Percentiles rank a stretch among this genome's conserved stretches.
phyloP scores from a whole-genome alignment of 2,797 vertebrate species.

The Anniella stebbinsi region DNA sequence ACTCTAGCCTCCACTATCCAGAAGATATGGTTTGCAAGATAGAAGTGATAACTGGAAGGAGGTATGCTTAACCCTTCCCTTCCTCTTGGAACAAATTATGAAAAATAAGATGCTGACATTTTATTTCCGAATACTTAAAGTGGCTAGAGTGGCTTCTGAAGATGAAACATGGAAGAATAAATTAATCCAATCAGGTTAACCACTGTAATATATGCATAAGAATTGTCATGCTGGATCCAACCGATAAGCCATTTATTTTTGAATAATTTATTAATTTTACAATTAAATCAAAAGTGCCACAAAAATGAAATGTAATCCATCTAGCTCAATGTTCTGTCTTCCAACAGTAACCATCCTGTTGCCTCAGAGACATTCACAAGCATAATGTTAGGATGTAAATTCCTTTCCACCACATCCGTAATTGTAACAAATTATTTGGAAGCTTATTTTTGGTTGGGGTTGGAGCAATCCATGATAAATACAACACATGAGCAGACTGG shows the following conservation, averaged over 20 bases:
- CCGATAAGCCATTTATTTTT: conserved; percentile 35
- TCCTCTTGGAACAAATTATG: not conserved
- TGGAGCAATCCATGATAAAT: not conserved
- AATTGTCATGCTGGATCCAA: not conserved
- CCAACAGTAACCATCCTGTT: not conserved
- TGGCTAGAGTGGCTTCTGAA: not conserved
- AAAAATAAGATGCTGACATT: not conserved
- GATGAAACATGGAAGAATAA: not conserved
- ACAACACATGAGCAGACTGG: not conserved
- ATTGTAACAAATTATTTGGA: conserved; percentile 45
- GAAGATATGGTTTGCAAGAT: not conserved
- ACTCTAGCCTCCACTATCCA: not conserved
- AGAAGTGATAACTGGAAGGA: not conserved
- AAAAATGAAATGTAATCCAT: not conserved
- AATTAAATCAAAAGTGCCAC: conserved; percentile 11
- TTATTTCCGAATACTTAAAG: not conserved
- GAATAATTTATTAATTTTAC: not conserved
- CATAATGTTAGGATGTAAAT: not conserved
- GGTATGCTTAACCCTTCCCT: not conserved
- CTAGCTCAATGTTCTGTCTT: conserved; percentile 33
- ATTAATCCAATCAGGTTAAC: not conserved
- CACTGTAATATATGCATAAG: not conserved
- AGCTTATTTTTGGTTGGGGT: conserved; percentile 47
- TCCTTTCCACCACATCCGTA: not conserved
- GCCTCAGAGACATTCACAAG: not conserved